Conservation (phyloP, 2,797 vertebrate genomes). For the Hippoglossus hippoglossus region DNA sequence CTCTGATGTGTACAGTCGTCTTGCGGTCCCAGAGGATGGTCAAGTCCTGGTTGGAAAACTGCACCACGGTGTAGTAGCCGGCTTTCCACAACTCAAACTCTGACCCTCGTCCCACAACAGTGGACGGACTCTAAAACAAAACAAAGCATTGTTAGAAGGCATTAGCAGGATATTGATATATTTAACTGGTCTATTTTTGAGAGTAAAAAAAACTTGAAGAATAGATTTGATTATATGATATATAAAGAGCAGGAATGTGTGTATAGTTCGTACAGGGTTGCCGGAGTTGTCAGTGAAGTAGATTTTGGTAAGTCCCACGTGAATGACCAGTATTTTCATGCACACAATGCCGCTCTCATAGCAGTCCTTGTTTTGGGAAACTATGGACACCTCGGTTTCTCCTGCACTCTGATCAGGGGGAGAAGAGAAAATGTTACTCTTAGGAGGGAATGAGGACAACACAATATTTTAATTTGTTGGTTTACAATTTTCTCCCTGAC, state of each 20-base stretch:
- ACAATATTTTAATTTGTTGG: slow-evolving; percentile 3
- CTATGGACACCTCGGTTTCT: slow-evolving; percentile 92
- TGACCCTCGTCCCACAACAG: slow-evolving; percentile 84
- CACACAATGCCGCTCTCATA: slow-evolving; percentile 99
- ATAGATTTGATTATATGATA: neutral
- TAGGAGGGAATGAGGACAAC: neutral
- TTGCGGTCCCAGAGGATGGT: slow-evolving; percentile 97
- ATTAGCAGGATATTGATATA: neutral
- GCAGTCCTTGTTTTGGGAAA: slow-evolving; percentile 97
- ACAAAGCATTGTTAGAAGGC: neutral
- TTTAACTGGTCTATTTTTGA: neutral
- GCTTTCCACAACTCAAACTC: slow-evolving; percentile 95
- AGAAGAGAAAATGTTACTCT: slow-evolving; percentile 39
- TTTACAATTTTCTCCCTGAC: neutral
- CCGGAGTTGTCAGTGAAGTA: slow-evolving; percentile 93
- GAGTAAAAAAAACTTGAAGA: neutral
- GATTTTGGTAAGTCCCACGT: slow-evolving; percentile 93
- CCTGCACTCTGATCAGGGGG: slow-evolving; percentile 87
- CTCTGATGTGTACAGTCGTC: slow-evolving; percentile 95
- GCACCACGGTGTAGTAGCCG: slow-evolving; percentile 92
- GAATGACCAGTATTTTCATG: slow-evolving; percentile 95
- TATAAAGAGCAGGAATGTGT: slow-evolving; percentile 18
- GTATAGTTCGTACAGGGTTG: slow-evolving; percentile 84
- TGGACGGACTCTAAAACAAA: slow-evolving; percentile 80
- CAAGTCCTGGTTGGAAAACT: slow-evolving; percentile 92